Conservation (phyloP, 2,797 vertebrate species). For the Perdix hodgsoniae region DNA sequence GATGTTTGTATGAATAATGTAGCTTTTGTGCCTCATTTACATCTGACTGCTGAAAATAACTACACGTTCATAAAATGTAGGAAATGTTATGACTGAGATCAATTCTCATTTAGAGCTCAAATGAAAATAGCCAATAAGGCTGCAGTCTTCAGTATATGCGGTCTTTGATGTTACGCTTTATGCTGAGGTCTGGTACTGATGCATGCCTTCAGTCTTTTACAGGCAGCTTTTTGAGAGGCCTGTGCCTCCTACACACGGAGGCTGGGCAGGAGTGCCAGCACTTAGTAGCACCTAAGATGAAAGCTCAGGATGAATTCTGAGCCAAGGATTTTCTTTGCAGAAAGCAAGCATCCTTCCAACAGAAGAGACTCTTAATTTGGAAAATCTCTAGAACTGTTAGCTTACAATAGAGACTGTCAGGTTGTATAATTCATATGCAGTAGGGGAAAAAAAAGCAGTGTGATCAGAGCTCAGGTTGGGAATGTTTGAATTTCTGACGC, state of each 20-base stretch:
- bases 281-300: neutral
- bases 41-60: neutral
- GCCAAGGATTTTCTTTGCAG: neutral
- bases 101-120: neutral
- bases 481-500: slow-evolving; percentile 45
- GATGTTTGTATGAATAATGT: neutral
- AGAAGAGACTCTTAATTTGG: slow-evolving; percentile 45
- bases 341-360: neutral
- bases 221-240: neutral
- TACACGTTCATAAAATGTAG: neutral
- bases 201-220: neutral
- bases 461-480: slow-evolving; percentile 45
- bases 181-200: neutral
- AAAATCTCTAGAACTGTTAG: neutral
- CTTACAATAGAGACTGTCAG: slow-evolving; percentile 18
- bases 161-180: neutral
- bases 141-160: neutral
- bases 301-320: neutral
- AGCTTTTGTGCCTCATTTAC: neutral
- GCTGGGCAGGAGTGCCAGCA: neutral
- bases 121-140: neutral
- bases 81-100: neutral
- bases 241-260: accelerated
- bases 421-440: slow-evolving; percentile 41
- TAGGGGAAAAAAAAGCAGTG: neutral